Evolutionary conservation across 2,113 vertebrate species (phyloP).

Genomic region (Antechinus stuartii): DNA sequence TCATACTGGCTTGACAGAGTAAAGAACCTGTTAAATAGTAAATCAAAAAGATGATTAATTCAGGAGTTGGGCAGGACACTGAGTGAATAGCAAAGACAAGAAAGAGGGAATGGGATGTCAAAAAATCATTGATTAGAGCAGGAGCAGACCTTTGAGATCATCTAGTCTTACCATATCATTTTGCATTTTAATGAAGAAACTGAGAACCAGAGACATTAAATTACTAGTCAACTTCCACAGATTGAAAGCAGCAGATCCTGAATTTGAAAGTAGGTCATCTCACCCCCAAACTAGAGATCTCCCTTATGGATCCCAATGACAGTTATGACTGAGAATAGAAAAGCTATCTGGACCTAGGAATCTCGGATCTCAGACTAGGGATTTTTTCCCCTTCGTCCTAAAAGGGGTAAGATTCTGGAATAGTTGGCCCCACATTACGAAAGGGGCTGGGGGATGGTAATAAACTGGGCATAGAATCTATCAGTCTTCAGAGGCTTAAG

Average conservation of each 20-base stretch:
- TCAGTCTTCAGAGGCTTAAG: neutral
- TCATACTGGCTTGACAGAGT: neutral
- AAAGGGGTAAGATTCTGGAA: neutral
- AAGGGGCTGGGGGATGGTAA: neutral
- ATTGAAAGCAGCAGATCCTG: slow-evolving; percentile 29
- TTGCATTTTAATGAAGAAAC: neutral
- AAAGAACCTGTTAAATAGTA: neutral
- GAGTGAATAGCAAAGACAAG: neutral
- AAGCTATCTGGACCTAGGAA: neutral
- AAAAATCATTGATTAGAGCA: neutral
- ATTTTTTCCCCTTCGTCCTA: neutral
- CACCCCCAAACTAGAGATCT: neutral
- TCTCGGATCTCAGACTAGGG: neutral
- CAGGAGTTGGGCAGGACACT: neutral
- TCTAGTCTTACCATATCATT: neutral
- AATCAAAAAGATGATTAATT: neutral
- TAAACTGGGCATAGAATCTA: neutral
- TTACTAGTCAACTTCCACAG: neutral
- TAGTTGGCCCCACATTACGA: neutral
- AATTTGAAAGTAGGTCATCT: slow-evolving; percentile 14
- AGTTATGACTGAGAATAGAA: neutral
- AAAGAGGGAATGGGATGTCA: neutral
- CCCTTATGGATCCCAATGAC: neutral
- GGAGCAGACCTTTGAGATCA: neutral
- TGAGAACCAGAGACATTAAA: neutral